phyloP scores from a whole-genome alignment of 2,888 invertebrate species.

The Microctonus hyperodae region DNA sequence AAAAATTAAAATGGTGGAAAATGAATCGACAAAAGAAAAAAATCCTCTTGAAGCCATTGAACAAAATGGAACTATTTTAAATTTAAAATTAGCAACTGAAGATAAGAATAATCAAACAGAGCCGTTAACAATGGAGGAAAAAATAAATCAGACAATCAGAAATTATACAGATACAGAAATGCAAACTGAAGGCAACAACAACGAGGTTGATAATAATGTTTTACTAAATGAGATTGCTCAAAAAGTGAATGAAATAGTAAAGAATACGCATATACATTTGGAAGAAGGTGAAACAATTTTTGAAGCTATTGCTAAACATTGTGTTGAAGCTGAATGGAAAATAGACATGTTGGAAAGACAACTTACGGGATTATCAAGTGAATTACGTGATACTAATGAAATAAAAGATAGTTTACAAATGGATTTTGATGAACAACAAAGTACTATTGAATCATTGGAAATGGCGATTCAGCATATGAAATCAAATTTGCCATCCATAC shows the following conservation, averaged over 20 bases:
- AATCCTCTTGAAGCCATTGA: not conserved
- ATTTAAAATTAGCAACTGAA: not conserved
- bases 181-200: constrained; percentile 6
- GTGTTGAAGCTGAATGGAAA: constrained; percentile 56
- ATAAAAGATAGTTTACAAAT: constrained; percentile 52
- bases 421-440: constrained; percentile 58
- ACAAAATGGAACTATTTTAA: not conserved
- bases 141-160: not conserved
- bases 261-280: constrained; percentile 58
- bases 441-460: constrained; percentile 56
- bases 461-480: constrained; percentile 54
- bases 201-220: not conserved
- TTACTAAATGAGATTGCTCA: constrained; percentile 51
- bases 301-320: constrained; percentile 49
- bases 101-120: constrained; percentile 39
- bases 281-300: constrained; percentile 55
- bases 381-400: constrained; percentile 52
- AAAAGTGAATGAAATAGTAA: constrained; percentile 59
- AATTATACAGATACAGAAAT: not conserved
- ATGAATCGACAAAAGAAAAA: constrained; percentile 10
- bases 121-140: constrained; percentile 20
- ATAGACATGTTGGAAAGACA: constrained; percentile 60
- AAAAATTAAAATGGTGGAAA: constrained; percentile 40
- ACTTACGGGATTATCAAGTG: constrained; percentile 54
- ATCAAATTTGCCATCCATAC: constrained; percentile 57